Evolutionary conservation across 2,113 vertebrate species (phyloP).

Genomic region (Oreamnos americanus): DNA sequence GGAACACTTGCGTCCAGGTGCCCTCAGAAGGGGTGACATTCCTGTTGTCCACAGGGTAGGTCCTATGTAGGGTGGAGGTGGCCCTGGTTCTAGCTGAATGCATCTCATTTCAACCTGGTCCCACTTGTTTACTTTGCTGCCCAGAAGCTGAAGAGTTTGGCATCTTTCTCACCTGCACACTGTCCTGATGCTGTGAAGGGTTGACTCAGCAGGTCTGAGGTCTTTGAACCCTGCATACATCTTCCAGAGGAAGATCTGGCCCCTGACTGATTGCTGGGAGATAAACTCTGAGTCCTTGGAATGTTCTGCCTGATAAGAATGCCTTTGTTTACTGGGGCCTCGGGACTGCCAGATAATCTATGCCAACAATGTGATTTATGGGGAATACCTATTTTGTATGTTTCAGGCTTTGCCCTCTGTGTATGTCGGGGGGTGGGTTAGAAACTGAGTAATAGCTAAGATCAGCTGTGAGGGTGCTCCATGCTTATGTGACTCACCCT

Average conservation of each 20-base stretch:
- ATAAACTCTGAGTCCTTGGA: background rate
- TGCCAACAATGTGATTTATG: background rate
- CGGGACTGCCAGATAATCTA: background rate
- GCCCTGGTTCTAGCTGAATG: background rate
- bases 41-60: background rate
- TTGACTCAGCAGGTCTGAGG: background rate
- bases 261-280: background rate
- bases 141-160: background rate
- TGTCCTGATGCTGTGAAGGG: background rate
- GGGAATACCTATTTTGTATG: background rate
- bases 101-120: background rate
- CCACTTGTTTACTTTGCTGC: background rate
- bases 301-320: background rate
- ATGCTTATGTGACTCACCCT: background rate
- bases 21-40: too few relatives aligned
- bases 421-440: background rate
- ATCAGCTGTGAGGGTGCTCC: background rate
- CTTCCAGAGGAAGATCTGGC: background rate
- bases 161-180: background rate
- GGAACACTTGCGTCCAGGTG: rapidly evolving
- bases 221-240: background rate
- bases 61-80: background rate
- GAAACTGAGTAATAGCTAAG: background rate
- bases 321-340: background rate
- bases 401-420: background rate